Conservation (phyloP, 2,113 vertebrate genomes). For the Panthera leo region DNA sequence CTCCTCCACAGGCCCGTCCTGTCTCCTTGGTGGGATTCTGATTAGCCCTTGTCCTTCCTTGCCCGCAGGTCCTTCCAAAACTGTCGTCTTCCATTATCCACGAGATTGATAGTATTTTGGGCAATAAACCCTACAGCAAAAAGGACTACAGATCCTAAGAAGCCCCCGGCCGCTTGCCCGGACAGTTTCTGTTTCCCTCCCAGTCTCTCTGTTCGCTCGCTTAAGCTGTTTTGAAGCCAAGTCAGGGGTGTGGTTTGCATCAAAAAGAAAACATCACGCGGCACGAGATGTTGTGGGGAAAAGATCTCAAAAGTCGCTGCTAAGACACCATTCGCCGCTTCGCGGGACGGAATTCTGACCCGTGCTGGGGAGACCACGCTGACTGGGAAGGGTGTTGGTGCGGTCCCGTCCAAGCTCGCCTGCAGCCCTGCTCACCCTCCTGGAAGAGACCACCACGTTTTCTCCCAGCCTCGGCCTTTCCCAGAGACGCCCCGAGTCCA, state of each 20-base stretch:
- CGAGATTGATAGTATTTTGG: conserved; percentile 99
- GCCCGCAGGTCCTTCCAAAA: conserved; percentile 95
- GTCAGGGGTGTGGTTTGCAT: conserved; percentile 76
- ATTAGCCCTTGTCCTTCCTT: background rate
- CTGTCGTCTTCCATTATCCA: conserved; percentile 97
- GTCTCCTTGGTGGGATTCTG: accelerated
- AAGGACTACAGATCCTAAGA: conserved; percentile 98
- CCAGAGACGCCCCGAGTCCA: background rate
- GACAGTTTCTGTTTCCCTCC: conserved; percentile 70
- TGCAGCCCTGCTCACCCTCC: background rate
- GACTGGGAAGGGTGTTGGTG: background rate
- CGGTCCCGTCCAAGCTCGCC: background rate
- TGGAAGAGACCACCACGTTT: background rate
- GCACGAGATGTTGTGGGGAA: background rate
- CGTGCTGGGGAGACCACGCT: background rate
- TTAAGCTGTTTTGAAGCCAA: conserved; percentile 90
- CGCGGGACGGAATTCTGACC: background rate
- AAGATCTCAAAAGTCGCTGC: conserved; percentile 31
- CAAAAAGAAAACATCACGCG: background rate
- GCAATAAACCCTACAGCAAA: conserved; percentile 99
- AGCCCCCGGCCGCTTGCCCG: background rate
- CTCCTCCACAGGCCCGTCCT: background rate
- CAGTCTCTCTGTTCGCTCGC: conserved; percentile 86
- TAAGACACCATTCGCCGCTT: conserved; percentile 61
- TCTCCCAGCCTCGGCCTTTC: background rate